phyloP scores from a whole-genome alignment of 37 sponge, comb jelly and placozoan species.

The Corticium candelabrum region DNA sequence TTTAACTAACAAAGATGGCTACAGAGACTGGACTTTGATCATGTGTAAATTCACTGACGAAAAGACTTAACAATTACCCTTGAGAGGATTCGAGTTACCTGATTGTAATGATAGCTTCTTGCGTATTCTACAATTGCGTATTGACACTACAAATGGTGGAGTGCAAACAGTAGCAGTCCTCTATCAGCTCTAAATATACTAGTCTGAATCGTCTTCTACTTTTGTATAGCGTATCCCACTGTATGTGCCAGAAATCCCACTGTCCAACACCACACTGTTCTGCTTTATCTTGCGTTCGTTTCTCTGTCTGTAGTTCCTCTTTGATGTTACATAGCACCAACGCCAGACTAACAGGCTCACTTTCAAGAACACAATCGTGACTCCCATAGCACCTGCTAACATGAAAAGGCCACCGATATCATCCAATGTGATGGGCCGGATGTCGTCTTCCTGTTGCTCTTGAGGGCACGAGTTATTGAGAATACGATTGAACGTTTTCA shows the following conservation, averaged over 20 bases:
- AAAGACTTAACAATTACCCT: no score
- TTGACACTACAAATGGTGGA: no score
- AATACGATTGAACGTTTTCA: neutral
- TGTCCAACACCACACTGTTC: neutral
- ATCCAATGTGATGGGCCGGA: neutral
- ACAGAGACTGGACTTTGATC: no score
- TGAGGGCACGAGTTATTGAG: neutral
- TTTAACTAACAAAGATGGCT: no score
- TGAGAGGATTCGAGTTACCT: no score
- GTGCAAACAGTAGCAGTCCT: no score
- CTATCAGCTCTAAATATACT: no score
- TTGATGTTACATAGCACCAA: neutral
- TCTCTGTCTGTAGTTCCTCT: neutral
- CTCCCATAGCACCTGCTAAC: neutral
- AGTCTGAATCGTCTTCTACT: no score
- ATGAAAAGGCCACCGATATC: constrained; percentile 7
- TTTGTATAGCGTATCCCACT: neutral
- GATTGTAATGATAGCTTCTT: no score
- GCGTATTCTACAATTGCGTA: no score
- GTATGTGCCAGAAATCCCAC: neutral
- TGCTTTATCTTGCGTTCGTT: neutral
- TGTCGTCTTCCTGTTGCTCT: neutral
- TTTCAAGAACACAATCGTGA: neutral
- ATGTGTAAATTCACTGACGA: no score
- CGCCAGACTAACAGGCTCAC: no score